Conservation (phyloP, 2,797 vertebrate genomes). For the Gymnothorax reevesii region DNA sequence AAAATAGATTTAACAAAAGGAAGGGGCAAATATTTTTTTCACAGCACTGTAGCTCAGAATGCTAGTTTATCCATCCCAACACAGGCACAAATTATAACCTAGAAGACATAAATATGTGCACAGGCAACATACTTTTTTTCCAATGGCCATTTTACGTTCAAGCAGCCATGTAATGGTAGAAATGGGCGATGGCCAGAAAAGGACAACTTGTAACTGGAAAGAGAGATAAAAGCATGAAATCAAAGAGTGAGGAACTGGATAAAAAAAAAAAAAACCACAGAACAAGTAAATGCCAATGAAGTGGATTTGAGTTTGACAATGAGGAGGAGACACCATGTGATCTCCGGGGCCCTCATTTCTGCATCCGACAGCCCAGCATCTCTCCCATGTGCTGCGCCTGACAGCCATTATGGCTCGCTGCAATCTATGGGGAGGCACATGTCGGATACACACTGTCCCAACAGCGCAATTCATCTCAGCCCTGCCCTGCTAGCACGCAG, state of each 20-base stretch:
- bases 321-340: not conserved
- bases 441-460: not conserved
- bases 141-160: not conserved
- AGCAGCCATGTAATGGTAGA: not conserved
- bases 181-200: not conserved
- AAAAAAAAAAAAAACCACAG: not conserved
- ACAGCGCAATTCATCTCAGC: not conserved
- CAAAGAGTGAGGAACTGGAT: not conserved
- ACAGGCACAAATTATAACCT: not conserved
- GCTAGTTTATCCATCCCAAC: not conserved
- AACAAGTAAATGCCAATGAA: not conserved
- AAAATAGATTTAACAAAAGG: no score
- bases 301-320: not conserved
- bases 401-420: not conserved
- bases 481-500: not conserved
- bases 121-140: not conserved
- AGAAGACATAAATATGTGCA: no score
- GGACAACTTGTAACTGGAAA: not conserved
- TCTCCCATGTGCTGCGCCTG: not conserved
- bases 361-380: not conserved
- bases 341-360: not conserved
- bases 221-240: constrained; percentile 1
- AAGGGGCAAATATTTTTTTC: no score
- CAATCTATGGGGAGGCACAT: constrained; percentile 1
- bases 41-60: not conserved